A percentile compares a stretch with the other conserved stretches of the same genome.
Evolutionary conservation across 2,888 invertebrate genomes (phyloP).

Genomic region (Cheiracanthium punctorium): DNA sequence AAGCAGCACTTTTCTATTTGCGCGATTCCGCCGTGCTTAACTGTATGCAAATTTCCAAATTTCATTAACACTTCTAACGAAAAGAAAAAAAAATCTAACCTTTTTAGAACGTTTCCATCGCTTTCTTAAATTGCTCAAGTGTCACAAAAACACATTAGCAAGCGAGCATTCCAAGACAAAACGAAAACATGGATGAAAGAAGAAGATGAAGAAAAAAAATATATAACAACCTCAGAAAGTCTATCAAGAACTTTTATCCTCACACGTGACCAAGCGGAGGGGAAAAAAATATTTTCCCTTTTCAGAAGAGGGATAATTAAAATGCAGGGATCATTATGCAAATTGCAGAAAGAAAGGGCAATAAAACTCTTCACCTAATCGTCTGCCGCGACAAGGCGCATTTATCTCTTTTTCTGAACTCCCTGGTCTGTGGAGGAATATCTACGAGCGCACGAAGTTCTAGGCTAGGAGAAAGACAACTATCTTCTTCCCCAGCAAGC

Average conservation of each 20-base stretch:
- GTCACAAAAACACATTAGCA: conserved; percentile 37
- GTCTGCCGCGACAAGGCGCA: conserved; percentile 52
- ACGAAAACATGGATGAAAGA: not conserved
- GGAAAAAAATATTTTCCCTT: not conserved
- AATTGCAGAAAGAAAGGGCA: conserved; percentile 50
- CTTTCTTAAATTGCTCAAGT: conserved; percentile 36
- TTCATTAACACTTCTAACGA: conserved; percentile 29
- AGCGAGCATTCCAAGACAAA: not conserved
- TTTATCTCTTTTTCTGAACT: conserved; percentile 33
- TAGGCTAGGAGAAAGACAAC: too few species aligned
- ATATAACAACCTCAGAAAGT: not conserved
- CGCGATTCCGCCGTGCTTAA: not conserved
- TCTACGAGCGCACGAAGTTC: not conserved
- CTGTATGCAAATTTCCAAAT: conserved; percentile 37
- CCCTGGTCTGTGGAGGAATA: not conserved
- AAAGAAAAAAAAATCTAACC: not conserved
- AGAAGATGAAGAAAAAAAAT: not conserved
- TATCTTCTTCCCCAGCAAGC: not conserved
- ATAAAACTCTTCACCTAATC: conserved; percentile 55
- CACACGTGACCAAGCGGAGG: not conserved
- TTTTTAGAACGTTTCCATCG: conserved; percentile 29
- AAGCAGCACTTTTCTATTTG: not conserved
- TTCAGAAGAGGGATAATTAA: conserved; percentile 50
- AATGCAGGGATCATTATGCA: conserved; percentile 63
- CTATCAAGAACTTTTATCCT: conserved; percentile 23